Base-by-base conservation (phyloP, 2,797 vertebrate genomes). In the Coracias cyanogaster region DNA sequence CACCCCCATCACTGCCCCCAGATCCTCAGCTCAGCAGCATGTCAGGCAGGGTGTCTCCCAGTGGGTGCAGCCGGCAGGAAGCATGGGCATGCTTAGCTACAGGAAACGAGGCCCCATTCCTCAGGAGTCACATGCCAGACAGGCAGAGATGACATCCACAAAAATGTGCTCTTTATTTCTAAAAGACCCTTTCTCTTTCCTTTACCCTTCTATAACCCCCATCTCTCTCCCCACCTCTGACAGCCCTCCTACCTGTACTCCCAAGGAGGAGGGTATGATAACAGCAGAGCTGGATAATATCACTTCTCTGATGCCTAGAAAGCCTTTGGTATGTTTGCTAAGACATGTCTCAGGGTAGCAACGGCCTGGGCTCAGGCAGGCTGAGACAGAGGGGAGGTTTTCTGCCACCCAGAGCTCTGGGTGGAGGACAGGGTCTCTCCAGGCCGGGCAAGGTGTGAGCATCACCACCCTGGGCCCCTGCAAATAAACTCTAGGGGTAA, bases 41-140 rank as follows among this genome's bases (percentile, higher is more conserved):
- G 13, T 76, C 4, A 5, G 29, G 43, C 20, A 51, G 66, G 25
- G 16, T 5, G 4, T 60, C 48, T 73, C 67, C 43, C 58, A 84
- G 43, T 0, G 0, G 15, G 14, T 77, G 16, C 46, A 76, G 48
- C 29, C 37, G 31, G n/a, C 0, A 0, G 57, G 66, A 92, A 74
- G n/a, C n/a, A 82, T 1, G 5, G 52, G 25, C 43, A 31, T 33
- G 19, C n/a, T 80, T 66, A 77, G 66, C 48, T 48, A 70, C 1
- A 4, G 29, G 46, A 93, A 79, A 69, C 1, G 0, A 76, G 39
- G 10, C 28, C 43, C 49, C 25, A 9, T 72, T 79, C 62, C 46
- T 89, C 33, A 77, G 37, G 20, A 85, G 19, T 55, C 25, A 39
- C 15, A 4, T 37, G 25, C 43, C 16, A 1, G 31, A 79, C 48